Evolutionary conservation across 2,888 invertebrate species (phyloP), one percentile per base, ranked within the genome.

Genomic region (Tetramorium bicarinatum): DNA sequence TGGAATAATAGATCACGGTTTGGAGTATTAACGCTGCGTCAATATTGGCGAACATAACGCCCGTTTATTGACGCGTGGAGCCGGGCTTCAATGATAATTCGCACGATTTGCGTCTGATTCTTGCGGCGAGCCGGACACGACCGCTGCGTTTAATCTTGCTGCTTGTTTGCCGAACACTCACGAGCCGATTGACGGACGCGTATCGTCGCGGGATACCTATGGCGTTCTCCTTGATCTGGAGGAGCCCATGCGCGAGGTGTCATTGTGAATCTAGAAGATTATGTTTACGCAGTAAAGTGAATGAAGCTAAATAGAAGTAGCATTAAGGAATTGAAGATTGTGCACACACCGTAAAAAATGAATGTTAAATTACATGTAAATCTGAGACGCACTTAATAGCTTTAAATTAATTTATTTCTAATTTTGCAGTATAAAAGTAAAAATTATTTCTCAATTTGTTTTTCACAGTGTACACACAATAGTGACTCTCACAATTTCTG

Each of bases 1-100:
- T 84, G 84, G 79, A 85, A 84, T 84, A 84, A 85, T 85, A 85
- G 71, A 85, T 83, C 75, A 82, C 54, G 56, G 75, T 54, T 56
- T 67, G 69, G 69, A 76, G 69, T 67, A 79, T 84, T 84, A 83
- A 84, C 69, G 75, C 49, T 47, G 34, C 38, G 69, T 82, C 82
- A 84, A 84, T 84, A 84, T 84, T 84, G 56, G 75, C 61, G 18
- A 47, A 82, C 54, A 69, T 62, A 83, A 64, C 62, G 52, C 52
- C n/a, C 76, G 25, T 52, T 76, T 76, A 56, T 75, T 75, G 75
- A 62, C 81, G 62, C 56, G 61, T 49, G 49, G 52, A 61, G 29
- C 29, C 15, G 62, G 76, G 41, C n/a, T n/a, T 62, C 76, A 61
- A 34, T 62, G 76, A 75, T 81, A 81, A 81, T 75, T 81, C 81